A percentile compares a stretch with the other conserved stretches of the same genome.
phyloP scores from a whole-genome alignment of 2,888 invertebrate genomes.

The Drosophila pseudotakahashii region DNA sequence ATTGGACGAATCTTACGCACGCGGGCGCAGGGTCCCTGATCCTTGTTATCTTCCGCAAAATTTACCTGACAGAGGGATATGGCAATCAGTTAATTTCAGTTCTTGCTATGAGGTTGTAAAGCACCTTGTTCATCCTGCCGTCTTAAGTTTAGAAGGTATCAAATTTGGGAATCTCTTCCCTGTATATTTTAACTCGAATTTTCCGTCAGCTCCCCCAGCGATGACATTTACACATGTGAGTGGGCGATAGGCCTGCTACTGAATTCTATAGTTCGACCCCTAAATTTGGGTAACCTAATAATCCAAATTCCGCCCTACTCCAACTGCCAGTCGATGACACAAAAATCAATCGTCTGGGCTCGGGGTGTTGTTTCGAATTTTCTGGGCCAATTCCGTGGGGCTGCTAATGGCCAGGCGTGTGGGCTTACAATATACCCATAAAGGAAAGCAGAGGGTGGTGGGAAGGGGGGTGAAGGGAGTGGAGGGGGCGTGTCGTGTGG shows the following conservation, averaged over 20 bases:
- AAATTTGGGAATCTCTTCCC: not conserved
- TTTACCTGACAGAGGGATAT: not conserved
- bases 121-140: conserved; percentile 9
- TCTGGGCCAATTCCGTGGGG: conserved; percentile 65
- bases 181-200: not conserved
- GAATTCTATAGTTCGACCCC: conserved; percentile 19
- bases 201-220: not conserved
- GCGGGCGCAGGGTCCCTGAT: conserved; percentile 56
- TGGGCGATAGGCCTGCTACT: not conserved
- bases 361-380: conserved; percentile 65
- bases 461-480: not conserved
- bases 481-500: conserved; percentile 14
- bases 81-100: not conserved
- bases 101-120: not conserved
- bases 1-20: conserved; percentile 54
- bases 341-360: conserved; percentile 55
- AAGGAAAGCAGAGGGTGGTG: not conserved
- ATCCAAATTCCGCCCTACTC: conserved; percentile 39
- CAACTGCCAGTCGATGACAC: conserved; percentile 40
- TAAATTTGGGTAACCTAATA: conserved; percentile 49
- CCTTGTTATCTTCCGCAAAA: conserved; percentile 3
- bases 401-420: conserved; percentile 30
- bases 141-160: not conserved
- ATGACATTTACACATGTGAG: conserved; percentile 10
- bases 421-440: not conserved